Evolutionary conservation across 2,797 vertebrate species (phyloP).

Genomic region (Synaphobranchus kaupii): DNA sequence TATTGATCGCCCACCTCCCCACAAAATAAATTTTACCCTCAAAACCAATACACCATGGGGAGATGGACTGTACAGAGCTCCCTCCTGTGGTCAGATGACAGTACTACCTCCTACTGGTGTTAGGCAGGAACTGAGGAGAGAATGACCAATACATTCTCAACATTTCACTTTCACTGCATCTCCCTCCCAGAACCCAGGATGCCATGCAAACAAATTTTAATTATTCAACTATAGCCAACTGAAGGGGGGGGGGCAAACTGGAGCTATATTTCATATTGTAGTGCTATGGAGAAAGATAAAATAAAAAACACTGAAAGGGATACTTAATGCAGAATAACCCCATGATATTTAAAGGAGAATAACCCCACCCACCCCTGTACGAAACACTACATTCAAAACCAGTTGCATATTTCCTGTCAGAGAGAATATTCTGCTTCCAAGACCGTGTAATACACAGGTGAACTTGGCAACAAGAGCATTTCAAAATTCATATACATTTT

Average conservation of each 20-base stretch:
- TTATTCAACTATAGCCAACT: neutral
- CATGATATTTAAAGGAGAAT: neutral
- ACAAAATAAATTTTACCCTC: conserved; percentile 18
- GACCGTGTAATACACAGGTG: neutral
- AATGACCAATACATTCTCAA: neutral
- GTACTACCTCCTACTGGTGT: neutral
- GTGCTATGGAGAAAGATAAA: neutral
- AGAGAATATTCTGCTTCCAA: neutral
- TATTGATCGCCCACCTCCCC: conserved; percentile 37
- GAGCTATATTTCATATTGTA: neutral
- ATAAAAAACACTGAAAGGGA: neutral
- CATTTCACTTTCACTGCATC: neutral
- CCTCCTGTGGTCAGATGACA: neutral
- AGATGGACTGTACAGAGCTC: neutral
- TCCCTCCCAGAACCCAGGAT: neutral
- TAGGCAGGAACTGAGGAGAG: neutral
- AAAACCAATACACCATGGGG: conserved; percentile 8
- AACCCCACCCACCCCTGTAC: neutral
- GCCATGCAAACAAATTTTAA: neutral
- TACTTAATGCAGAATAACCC: neutral
- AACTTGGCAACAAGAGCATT: neutral
- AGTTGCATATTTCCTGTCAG: conserved; percentile 26
- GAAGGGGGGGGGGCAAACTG: neutral
- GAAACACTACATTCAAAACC: conserved; percentile 31
- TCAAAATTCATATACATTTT: neutral